These are phyloP conservation scores for Rhyacophila evoluta DNA, from an alignment of 2,888 invertebrate genomes.

Conservation along the genomic window DNA sequence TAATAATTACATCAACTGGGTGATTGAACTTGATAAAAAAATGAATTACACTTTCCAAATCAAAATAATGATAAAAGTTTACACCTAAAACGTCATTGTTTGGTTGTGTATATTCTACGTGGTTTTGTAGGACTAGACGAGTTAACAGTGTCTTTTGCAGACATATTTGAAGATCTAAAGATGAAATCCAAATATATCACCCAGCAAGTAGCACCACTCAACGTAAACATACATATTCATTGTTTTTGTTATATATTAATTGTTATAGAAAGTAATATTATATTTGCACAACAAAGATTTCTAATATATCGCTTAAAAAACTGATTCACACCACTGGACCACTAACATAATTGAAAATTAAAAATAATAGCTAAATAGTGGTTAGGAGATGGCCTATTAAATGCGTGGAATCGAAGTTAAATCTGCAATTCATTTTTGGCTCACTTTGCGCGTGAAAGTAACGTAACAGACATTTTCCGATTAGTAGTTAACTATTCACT, in stretches of 20 bases:
- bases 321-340: neutral
- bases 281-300: constrained; percentile 17
- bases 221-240: constrained; percentile 8
- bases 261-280: neutral
- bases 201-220: constrained; percentile 7
- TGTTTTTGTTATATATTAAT: neutral
- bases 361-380: too few species aligned
- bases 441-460: too few species aligned
- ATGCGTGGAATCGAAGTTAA: too few species aligned
- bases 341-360: neutral
- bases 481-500: too few species aligned
- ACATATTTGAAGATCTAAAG: constrained; percentile 12
- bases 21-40: neutral
- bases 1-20: neutral
- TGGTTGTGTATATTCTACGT: neutral
- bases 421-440: too few species aligned
- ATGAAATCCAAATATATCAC: constrained; percentile 12
- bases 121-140: neutral
- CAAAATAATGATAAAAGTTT: neutral
- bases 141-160: constrained; percentile 12
- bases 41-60: neutral
- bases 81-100: neutral
- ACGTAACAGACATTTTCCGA: too few species aligned
- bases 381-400: too few species aligned
- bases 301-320: neutral